Evolutionary conservation across 2,888 invertebrate species (phyloP).

Genomic region (Parnassius mnemosyne): DNA sequence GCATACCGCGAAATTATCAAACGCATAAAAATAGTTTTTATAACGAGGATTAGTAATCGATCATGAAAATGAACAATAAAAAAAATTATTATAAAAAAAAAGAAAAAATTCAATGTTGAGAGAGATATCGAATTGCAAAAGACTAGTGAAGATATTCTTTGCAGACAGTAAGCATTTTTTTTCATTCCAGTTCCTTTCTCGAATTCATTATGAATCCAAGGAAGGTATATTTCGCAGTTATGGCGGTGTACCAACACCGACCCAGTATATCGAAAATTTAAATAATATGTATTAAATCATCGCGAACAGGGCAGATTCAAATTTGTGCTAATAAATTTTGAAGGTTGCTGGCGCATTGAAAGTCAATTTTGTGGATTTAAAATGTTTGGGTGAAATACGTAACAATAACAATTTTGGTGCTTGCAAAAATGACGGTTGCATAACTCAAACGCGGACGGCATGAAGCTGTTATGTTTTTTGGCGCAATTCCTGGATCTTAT

Average conservation of each 20-base stretch:
- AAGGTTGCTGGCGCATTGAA: constrained; percentile 38
- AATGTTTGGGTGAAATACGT: constrained; percentile 32
- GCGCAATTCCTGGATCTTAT: no score
- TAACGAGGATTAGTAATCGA: no score
- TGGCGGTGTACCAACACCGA: constrained; percentile 19
- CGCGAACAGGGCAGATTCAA: constrained; percentile 31
- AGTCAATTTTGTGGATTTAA: constrained; percentile 35
- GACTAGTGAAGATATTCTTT: no score
- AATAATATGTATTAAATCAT: constrained; percentile 21
- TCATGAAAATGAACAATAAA: no score
- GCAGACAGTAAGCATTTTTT: no score
- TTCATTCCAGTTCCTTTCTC: no score
- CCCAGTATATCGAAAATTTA: constrained; percentile 31
- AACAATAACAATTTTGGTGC: constrained; percentile 25
- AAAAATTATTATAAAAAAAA: no score
- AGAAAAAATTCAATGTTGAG: no score
- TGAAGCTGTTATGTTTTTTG: background rate
- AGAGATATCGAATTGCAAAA: no score
- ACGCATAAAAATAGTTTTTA: no score
- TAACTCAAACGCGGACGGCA: constrained; percentile 3
- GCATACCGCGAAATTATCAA: no score
- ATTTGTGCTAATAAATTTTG: constrained; percentile 36
- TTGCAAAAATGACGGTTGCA: constrained; percentile 9
- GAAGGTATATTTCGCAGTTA: background rate
- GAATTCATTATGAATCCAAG: background rate